Evolutionary conservation across 2,888 invertebrate species (phyloP).

Genomic region (Bruchidius siliquastri): DNA sequence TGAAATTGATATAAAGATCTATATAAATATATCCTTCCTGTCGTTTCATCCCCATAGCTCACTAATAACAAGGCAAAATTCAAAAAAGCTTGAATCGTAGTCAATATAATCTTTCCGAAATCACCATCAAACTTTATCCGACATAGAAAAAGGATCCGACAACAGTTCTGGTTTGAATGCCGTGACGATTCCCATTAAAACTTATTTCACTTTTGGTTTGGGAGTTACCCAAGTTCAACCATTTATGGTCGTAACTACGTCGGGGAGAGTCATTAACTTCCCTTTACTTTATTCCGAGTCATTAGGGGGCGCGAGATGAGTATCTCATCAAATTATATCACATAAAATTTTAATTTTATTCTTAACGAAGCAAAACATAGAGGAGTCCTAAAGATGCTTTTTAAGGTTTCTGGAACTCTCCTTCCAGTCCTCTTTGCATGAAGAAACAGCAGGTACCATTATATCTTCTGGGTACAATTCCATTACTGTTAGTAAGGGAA

Average conservation of each 20-base stretch:
- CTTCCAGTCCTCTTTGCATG: no score
- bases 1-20: no score
- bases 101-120: no score
- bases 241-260: background rate
- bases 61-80: no score
- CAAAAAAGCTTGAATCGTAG: no score
- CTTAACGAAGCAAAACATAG: background rate
- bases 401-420: background rate
- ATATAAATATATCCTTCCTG: no score
- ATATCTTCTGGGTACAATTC: no score
- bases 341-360: background rate
- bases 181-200: background rate
- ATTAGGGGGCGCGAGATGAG: background rate
- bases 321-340: background rate
- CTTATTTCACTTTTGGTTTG: background rate
- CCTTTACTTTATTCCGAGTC: background rate
- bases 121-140: no score
- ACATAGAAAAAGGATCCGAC: no score
- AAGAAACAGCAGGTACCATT: no score
- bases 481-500: no score
- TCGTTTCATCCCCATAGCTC: no score
- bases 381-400: background rate
- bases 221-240: background rate
- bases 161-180: background rate
- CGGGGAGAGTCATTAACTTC: background rate